Base-by-base conservation (phyloP, 2,888 invertebrate species). In the Erebia palarica region DNA sequence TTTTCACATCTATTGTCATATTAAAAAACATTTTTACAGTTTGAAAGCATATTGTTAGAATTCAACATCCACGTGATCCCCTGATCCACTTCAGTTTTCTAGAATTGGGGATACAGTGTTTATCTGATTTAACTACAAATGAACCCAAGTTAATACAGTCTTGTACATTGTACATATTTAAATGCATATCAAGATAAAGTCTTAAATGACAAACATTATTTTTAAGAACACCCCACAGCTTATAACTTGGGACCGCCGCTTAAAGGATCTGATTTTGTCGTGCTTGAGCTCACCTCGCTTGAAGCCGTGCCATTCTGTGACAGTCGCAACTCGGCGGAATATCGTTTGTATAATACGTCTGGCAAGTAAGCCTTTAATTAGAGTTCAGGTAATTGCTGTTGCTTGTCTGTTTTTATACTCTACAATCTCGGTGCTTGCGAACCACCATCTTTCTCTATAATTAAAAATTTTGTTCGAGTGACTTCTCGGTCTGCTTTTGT, bases 301-400 rank as follows among this genome's bases (percentile, higher is more conserved):
- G 70, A 73, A 67, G 72, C 74, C 75, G 89, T 89, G 79, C 87
- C 89, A 82, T 80, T 79, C 85, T 72, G 87, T 83, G 85, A 82
- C 89, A 82, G 88, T 84, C 86, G 80, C 89, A 47, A 82, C 88
- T 84, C 86, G 80, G 88, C 53, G 78, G 77, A 83, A 83, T 83
- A 80, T 79, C 73, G 76, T 77, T 76, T 70, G 71, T 75, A 71
- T 70, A 72, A 76, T 73, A 73, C 74, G 74, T 76, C 73, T 73
- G 73, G 60, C 70, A 71, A 65, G 69, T 75, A 72, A 75, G 70
- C 73, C 75, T 75, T 75, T 78, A 78, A 80, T 78, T 80, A 77
- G 76, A 74, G 65, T 66, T 73, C 68, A 72, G 63, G 71, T 75
- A 78, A 78, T 77, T 77, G 76, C 70, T 51, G 65, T 66, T 21